Conservation (phyloP, 2,888 invertebrate genomes). For the Archips crataeganus region DNA sequence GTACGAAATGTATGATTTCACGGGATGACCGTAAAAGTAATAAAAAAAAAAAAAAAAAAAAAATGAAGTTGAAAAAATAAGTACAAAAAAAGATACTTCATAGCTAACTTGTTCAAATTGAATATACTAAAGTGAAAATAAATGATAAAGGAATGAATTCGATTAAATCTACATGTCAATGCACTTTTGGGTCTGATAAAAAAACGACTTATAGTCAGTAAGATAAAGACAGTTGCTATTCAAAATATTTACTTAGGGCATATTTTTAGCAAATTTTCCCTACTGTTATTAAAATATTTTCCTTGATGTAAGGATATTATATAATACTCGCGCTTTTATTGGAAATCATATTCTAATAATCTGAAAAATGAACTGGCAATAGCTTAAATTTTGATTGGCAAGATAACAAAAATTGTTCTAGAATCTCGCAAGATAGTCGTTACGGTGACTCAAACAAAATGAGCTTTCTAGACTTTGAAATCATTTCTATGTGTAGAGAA, state of each 20-base stretch:
- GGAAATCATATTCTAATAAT: too few relatives aligned
- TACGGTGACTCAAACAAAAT: neutral
- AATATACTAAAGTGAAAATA: neutral
- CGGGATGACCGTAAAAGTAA: too few relatives aligned
- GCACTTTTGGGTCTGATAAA: neutral
- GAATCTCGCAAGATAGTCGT: neutral
- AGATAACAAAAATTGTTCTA: neutral
- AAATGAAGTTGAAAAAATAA: too few relatives aligned
- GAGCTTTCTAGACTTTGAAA: neutral
- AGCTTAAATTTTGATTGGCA: neutral
- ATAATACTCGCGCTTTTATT: too few relatives aligned
- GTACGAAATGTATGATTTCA: too few relatives aligned
- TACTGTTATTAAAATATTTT: too few relatives aligned
- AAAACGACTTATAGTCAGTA: neutral
- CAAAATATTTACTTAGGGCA: neutral
- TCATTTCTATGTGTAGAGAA: neutral
- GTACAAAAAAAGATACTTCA: too few relatives aligned
- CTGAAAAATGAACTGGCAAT: neutral
- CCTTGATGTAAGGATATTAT: too few relatives aligned
- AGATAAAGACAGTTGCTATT: neutral
- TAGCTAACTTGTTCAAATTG: too few relatives aligned
- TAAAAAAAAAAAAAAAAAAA: too few relatives aligned
- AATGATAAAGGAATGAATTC: neutral
- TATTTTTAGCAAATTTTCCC: neutral
- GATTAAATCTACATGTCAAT: constrained; percentile 4